Conservation (phyloP, 2,888 invertebrate genomes). For the Ichneumoninae sp. region DNA sequence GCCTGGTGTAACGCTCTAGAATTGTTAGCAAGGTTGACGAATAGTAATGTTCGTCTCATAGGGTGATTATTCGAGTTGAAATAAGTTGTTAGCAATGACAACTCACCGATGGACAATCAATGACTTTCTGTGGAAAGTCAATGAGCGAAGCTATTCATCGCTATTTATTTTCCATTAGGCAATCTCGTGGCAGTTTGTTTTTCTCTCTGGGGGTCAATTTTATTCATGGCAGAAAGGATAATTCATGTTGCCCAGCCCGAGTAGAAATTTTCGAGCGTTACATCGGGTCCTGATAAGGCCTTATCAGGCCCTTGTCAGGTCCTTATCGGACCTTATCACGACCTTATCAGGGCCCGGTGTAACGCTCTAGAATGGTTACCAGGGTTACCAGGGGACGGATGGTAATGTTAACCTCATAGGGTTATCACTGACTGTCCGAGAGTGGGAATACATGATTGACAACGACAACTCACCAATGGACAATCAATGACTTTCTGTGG, state of each 20-base stretch:
- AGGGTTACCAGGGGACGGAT: no score
- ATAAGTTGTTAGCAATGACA: background rate
- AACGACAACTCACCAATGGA: background rate
- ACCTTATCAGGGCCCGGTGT: no score
- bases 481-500: background rate
- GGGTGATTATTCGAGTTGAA: background rate
- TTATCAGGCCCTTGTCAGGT: no score
- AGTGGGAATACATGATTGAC: background rate
- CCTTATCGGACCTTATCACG: no score
- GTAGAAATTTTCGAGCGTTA: no score
- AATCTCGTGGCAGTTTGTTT: no score
- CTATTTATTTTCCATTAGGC: constrained; percentile 5
- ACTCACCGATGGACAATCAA: background rate
- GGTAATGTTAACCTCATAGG: background rate
- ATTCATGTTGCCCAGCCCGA: no score
- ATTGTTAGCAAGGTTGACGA: background rate
- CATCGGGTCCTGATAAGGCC: no score
- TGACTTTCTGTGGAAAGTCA: background rate
- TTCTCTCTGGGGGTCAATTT: background rate
- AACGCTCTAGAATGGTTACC: no score
- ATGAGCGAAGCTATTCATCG: background rate
- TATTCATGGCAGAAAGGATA: background rate
- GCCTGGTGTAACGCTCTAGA: background rate
- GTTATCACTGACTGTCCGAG: background rate
- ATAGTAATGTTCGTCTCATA: background rate